Conservation (phyloP, 2,797 vertebrate species). For the Lophotriccus pileatus region DNA sequence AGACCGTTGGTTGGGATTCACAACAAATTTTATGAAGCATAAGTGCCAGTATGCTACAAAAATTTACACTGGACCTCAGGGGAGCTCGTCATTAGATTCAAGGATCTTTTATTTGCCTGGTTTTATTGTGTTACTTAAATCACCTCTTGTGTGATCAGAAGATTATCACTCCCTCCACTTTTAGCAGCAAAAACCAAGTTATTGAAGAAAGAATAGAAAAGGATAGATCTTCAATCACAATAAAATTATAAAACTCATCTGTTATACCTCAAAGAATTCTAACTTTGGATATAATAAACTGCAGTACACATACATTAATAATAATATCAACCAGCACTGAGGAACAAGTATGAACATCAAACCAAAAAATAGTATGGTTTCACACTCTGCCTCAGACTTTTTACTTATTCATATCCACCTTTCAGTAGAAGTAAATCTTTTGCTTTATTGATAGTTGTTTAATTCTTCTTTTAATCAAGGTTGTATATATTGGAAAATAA, state of each 20-base stretch:
- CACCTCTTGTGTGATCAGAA: not conserved
- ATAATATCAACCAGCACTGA: not conserved
- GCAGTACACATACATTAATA: not conserved
- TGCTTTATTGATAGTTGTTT: not conserved
- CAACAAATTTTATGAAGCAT: not conserved
- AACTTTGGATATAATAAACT: not conserved
- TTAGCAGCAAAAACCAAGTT: not conserved
- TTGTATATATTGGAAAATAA: not conserved
- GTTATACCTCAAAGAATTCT: not conserved
- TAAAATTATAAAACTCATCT: not conserved
- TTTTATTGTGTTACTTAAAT: not conserved
- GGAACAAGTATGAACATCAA: not conserved
- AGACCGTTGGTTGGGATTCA: not conserved
- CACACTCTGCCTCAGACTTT: not conserved
- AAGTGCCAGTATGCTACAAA: not conserved
- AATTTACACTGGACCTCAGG: not conserved
- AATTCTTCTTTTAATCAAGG: not conserved
- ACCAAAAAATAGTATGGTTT: not conserved
- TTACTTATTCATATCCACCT: not conserved
- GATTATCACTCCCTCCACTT: not conserved
- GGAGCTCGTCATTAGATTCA: not conserved
- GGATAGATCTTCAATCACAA: not conserved
- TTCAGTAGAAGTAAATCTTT: not conserved
- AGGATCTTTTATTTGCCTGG: not conserved
- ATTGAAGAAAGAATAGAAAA: not conserved